phyloP scores from a whole-genome alignment of 2,797 vertebrate species.

The Neoniphon sammara region DNA sequence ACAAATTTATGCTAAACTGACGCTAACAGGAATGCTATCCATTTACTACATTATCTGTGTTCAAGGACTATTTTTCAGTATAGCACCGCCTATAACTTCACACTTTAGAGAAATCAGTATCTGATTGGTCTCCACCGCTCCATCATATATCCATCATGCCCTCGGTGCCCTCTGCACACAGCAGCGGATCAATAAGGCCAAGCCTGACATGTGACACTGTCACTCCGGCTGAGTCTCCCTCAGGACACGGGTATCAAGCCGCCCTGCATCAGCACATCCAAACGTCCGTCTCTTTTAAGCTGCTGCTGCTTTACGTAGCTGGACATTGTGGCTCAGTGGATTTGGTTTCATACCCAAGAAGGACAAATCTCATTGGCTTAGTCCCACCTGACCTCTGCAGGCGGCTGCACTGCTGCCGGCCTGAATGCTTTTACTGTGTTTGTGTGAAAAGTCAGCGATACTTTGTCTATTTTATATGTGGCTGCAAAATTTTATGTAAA shows the following conservation, averaged over 20 bases:
- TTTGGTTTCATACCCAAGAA: slow-evolving; percentile 5
- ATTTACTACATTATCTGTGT: slow-evolving; percentile 9
- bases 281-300: background rate
- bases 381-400: slow-evolving; percentile 1
- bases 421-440: background rate
- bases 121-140: background rate
- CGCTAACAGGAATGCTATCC: background rate
- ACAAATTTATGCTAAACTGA: background rate
- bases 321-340: background rate
- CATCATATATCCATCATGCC: background rate
- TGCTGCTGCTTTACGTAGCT: background rate
- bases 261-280: slow-evolving; percentile 37
- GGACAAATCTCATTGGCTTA: background rate
- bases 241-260: slow-evolving; percentile 30
- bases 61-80: background rate
- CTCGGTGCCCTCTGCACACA: slow-evolving; percentile 24
- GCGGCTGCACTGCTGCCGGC: background rate
- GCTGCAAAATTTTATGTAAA: background rate
- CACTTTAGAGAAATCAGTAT: slow-evolving; percentile 16
- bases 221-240: background rate
- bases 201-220: slow-evolving; percentile 41
- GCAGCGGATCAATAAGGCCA: slow-evolving; percentile 20
- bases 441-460: background rate
- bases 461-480: too few relatives aligned
- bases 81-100: background rate